Base-by-base conservation (phyloP, 2,797 vertebrate species). In the Hephaestus fuliginosus region DNA sequence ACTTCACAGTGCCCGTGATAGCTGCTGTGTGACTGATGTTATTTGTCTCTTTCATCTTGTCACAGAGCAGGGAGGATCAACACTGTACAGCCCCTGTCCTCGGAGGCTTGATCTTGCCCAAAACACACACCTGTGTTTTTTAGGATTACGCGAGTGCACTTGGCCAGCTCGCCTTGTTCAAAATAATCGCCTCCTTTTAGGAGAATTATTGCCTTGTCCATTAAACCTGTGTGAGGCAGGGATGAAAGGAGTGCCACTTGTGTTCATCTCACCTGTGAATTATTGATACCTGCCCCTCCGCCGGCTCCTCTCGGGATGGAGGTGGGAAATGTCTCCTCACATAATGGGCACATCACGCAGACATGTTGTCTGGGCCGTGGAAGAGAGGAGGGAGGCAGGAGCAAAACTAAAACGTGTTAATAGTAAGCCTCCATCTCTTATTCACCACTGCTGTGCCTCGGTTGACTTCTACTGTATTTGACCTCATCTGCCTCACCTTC, bases 221-320 rank as follows among this genome's bases (percentile, higher is more conserved):
- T 95, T 93, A 91, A 90, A 91, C 66, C 77, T 39, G 75, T 85
- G 86, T 88, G 87, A 91, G 80, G 88, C 78, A 36, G 75, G 86
- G 83, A 92, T 92, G 90, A 94, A 91, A 91, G 88, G 76, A 92
- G 86, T 64, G 69, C 72, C 86, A 86, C 91, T 94, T 86, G 72
- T 89, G 88, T 90, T 94, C 84, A 86, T 91, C 89, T 93, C 84
- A 86, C 90, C 89, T 87, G 90, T 95, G 85, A 95, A 96, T 95
- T 94, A 95, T 96, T 95, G 91, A 96, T 96, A 94, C 80, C 77
- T 86, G 77, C 86, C 88, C 88, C 78, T 85, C 58, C 14, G 28
- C 80, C 63, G 76, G 67, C 72, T 84, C 60, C 80, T 80, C 85
- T 55, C 1, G 3, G 82, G 83, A 85, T 58, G 78, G 65, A 90